Base-by-base conservation (phyloP, 2,797 vertebrate genomes). In the Rhinoraja longicauda region DNA sequence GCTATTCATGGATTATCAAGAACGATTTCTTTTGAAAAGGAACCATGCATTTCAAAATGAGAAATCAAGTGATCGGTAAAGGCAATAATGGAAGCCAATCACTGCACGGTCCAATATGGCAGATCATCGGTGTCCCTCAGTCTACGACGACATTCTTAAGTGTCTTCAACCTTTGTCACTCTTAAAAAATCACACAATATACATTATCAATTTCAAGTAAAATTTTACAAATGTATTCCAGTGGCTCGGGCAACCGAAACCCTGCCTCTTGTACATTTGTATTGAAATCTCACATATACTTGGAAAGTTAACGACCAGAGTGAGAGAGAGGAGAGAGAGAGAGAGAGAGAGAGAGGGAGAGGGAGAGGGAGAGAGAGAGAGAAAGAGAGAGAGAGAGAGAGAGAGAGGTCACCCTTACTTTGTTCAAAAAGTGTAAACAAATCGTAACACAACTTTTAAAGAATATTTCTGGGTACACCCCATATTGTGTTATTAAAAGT, bases 201-300 rank as follows among this genome's bases (percentile, higher is more conserved):
- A 92, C 70, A 92, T 75, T 75, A 92, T 92, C 70, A 92, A 73
- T 92, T 73, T 92, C 90, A 92, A 92, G 90, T 92, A 92, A 75
- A 53, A 92, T 73, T 57, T 92, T 75, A 73, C 90, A 75, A 92
- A 92, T 75, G 70, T 75, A 29, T 92, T 92, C 75, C 90, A 92
- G 90, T 19, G 36, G 90, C 62, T 4, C n/a, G 67, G 62, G 59
- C 32, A 36, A 67, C 75, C 64, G 39, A 15, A 53, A 75, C 36
- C 64, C 67, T 75, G 36, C 39, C 29, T 57, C 26, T 70, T 75
- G 90, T 53, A 92, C 90, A 73, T 92, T 45, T 92, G 24, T 75
- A 53, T 92, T 6, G 72, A 92, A 92, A 92, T 53, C 39, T 53
- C 67, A 45, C 67, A 92, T 75, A 62, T 88, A 75, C 72, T 92